Conservation (phyloP, 2,888 invertebrate genomes). For the Tenthredo scrophulariae region DNA sequence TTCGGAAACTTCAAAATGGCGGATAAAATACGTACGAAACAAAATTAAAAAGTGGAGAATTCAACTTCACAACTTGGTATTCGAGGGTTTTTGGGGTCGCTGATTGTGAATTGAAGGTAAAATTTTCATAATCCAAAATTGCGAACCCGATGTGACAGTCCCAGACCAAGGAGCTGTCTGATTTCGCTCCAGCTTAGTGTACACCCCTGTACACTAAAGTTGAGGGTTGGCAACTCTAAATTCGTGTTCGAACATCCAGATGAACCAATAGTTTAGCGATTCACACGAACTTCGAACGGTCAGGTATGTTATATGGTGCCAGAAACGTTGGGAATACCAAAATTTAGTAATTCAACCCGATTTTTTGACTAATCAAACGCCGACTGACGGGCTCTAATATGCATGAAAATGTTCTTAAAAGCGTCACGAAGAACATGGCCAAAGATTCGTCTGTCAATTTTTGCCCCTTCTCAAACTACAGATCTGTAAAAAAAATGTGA, state of each 20-base stretch:
- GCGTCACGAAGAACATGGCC: background rate
- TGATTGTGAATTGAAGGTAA: background rate
- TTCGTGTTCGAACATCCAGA: background rate
- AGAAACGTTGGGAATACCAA: background rate
- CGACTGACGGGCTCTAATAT: background rate
- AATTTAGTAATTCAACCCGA: background rate
- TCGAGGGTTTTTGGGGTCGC: background rate
- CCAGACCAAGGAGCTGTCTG: background rate
- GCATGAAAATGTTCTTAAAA: background rate
- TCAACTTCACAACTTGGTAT: background rate
- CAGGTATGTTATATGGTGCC: background rate
- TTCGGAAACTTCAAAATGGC: too few relatives aligned
- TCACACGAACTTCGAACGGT: background rate
- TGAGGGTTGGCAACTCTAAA: background rate
- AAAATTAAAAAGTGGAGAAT: background rate
- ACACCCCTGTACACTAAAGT: too few relatives aligned
- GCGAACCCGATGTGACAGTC: constrained; percentile 1
- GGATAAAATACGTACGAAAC: background rate
- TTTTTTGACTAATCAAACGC: background rate
- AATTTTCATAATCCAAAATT: background rate
- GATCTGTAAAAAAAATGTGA: background rate
- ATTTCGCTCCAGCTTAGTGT: constrained; percentile 6
- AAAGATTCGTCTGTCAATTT: background rate
- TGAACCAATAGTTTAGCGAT: background rate
- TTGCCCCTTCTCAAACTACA: background rate